Percentiles rank a stretch among this genome's conserved stretches.
Conservation (phyloP, 2,113 vertebrate species). For the Tamias sibiricus region DNA sequence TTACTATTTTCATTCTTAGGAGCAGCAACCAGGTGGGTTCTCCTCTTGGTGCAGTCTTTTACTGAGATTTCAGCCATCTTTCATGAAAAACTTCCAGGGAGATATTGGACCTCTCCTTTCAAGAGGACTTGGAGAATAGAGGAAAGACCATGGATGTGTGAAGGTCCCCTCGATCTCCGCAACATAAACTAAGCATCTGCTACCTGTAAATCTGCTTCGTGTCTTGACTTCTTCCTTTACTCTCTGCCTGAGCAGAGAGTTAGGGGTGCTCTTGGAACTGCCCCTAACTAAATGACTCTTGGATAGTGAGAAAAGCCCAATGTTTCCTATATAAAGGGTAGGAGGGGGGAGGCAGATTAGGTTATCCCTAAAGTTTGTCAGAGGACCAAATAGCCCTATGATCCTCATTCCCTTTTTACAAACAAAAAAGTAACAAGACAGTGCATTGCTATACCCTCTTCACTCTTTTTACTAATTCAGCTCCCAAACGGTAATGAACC, state of each 20-base stretch:
- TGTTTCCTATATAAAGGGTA: not conserved
- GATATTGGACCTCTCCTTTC: not conserved
- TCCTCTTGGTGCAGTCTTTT: not conserved
- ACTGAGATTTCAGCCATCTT: not conserved
- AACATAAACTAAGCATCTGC: not conserved
- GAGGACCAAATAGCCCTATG: not conserved
- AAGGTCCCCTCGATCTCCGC: not conserved
- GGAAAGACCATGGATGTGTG: not conserved
- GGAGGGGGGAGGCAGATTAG: not conserved
- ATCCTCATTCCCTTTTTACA: not conserved
- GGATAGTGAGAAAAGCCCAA: not conserved
- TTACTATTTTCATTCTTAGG: not conserved
- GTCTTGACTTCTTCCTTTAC: not conserved
- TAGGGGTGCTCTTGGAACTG: too few species aligned
- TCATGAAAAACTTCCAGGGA: not conserved
- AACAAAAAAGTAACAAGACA: not conserved
- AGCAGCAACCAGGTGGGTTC: not conserved
- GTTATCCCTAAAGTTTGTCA: not conserved
- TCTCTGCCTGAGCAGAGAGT: too few species aligned
- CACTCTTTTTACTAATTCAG: not conserved
- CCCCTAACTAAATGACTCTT: not conserved
- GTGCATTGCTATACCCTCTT: accelerated
- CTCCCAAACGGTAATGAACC: not conserved
- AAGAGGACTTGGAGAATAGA: not conserved
- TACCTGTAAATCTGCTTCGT: not conserved